Percentiles rank a stretch among this genome's conserved stretches.
phyloP scores from a whole-genome alignment of 2,888 invertebrate species.

The Drosophila anomalipes region DNA sequence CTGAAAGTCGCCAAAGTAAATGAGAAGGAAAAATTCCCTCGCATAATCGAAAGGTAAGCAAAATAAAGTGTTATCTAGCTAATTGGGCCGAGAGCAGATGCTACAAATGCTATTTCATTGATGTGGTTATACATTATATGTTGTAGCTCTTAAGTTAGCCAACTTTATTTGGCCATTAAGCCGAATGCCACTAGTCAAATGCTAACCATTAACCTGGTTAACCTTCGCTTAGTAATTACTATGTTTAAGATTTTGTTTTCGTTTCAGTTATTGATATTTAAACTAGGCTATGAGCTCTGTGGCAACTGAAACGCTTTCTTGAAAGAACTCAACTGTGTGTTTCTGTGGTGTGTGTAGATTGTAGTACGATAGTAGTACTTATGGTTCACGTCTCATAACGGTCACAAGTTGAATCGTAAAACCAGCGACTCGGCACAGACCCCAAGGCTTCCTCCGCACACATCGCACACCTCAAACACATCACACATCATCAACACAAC shows the following conservation, averaged over 20 bases:
- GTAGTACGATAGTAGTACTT: constrained; percentile 29
- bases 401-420: constrained; percentile 65
- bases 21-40: not conserved
- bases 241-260: constrained; percentile 14
- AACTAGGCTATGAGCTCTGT: constrained; percentile 33
- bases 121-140: not conserved
- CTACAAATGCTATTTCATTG: not conserved
- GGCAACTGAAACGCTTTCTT: constrained; percentile 31
- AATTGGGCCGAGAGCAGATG: not conserved
- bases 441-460: constrained; percentile 62
- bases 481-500: constrained; percentile 54
- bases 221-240: constrained; percentile 40
- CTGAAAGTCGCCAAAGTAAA: not conserved
- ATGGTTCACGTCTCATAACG: constrained; percentile 62
- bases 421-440: constrained; percentile 61
- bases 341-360: constrained; percentile 5
- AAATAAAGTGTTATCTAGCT: not conserved
- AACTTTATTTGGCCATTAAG: constrained; percentile 5
- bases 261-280: constrained; percentile 31
- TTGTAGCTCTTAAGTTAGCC: constrained; percentile 12
- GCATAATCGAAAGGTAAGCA: not conserved
- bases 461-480: constrained; percentile 47
- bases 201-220: constrained; percentile 72
- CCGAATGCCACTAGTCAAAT: constrained; percentile 27
- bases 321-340: constrained; percentile 57